Evolutionary conservation across 2,888 invertebrate species (phyloP), one percentile per base, ranked within the genome.

Genomic region (Alviniconcha strummeri): DNA sequence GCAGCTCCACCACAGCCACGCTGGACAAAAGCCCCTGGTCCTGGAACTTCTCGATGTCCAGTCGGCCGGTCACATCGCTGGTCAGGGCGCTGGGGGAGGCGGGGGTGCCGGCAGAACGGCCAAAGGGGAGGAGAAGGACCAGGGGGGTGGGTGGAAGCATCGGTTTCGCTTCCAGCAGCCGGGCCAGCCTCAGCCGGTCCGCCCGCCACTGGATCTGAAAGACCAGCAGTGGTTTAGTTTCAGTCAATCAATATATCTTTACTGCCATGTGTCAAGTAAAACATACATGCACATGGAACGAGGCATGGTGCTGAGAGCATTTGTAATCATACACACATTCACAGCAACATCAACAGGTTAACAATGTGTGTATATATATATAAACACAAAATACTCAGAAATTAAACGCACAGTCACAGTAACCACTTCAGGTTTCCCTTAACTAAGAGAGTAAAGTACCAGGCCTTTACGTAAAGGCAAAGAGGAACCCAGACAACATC

Each of bases 121-220:
- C 36, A 3, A 36, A 36, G 17, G 90, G 89, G n/a, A 89, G 80
- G 69, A 92, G 69, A 60, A 91, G 82, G n/a, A 91, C 89, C 88
- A 92, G 85, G 56, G 92, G 91, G 19, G 91, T 84, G 1, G 88
- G 84, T 36, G 91, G 91, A 76, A 83, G 67, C 9, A 80, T 80
- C 13, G 90, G 90, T 69, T 89, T 91, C 55, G 88, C 86, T 56
- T 88, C 84, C 9, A 91, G 84, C 19, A 91, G 75, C 81, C 84
- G 85, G 19, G 88, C 87, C 75, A 92, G 84, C 71, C 91, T 86
- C 69, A 81, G 84, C n/a, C 84, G 83, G 8, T 87, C 88, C 69
- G 88, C 86, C 64, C 82, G 78, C 92, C 92, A 92, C 69, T 85
- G 87, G 0, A 57, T 82, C 87, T 89, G 86, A 36, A 82, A 55